phyloP scores from a whole-genome alignment of 2,888 invertebrate species.

The Epirrhoe alternata region DNA sequence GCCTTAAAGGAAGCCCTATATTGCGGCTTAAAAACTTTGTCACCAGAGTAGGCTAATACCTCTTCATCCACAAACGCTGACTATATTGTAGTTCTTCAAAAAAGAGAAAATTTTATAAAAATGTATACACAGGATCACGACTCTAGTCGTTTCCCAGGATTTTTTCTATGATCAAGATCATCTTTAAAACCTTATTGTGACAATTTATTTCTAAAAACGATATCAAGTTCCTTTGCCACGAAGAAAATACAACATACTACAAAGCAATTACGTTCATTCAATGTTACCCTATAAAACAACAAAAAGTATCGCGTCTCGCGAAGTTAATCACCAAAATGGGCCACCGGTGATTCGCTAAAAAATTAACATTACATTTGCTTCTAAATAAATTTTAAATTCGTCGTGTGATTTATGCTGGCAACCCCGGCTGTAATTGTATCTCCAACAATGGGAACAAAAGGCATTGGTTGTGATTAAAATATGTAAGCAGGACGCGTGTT shows the following conservation, averaged over 20 bases:
- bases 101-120: too few relatives aligned
- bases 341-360: conserved; percentile 70
- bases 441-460: conserved; percentile 68
- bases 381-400: conserved; percentile 76
- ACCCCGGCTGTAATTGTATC: conserved; percentile 68
- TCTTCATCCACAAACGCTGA: too few relatives aligned
- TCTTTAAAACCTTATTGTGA: too few relatives aligned
- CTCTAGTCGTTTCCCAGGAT: too few relatives aligned
- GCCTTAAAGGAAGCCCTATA: too few relatives aligned
- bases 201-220: too few relatives aligned
- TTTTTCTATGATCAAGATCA: too few relatives aligned
- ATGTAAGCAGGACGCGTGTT: conserved; percentile 37
- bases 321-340: conserved; percentile 66
- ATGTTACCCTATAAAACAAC: conserved; percentile 25
- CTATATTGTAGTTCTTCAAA: too few relatives aligned
- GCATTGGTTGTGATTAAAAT: conserved; percentile 57
- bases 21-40: too few relatives aligned
- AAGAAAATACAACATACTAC: not conserved
- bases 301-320: conserved; percentile 35
- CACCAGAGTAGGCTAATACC: too few relatives aligned
- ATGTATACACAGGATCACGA: too few relatives aligned
- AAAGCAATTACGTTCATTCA: conserved; percentile 24
- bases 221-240: not conserved
- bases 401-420: conserved; percentile 67
- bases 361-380: conserved; percentile 71